Base-by-base conservation (phyloP, 2,113 vertebrate species). In the Dasypus novemcinctus region DNA sequence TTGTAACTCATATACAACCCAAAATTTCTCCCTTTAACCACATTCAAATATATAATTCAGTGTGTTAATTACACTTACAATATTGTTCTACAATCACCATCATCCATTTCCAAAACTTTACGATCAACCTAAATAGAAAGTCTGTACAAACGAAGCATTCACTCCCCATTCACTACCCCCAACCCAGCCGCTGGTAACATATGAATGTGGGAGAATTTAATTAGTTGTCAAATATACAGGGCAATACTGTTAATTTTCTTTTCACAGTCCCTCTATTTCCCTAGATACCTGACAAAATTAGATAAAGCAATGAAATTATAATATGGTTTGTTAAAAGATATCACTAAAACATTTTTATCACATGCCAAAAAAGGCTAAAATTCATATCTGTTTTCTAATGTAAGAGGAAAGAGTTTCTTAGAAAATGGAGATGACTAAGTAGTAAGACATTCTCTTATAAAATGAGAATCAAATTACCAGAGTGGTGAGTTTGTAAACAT, bases 291-390 rank as follows among this genome's bases (percentile, higher is more conserved):
- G 88, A 92, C 88, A 96, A 97, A 98, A 97, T 98, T 96, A 96
- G 93, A 97, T 96, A 97, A 97, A 95, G 96, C 91, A 97, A 97
- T 96, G 93, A 96, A 98, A 98, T 97, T 97, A 97, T 97, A 95
- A 97, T 97, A 92, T 36, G 36, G 61, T 87, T 98, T 97, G 80
- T 95, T 97, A 96, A 96, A 95, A 97, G 91, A 97, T 97, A 46
- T 38, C 92, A 97, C 97, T 97, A 97, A 97, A 95, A 97, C 49
- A 86, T 86, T 96, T 96, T 97, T 76, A 91, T 92, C 36, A 84
- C 86, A 91, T 86, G 94, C 78, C 90, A 90, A 95, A 20, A 97
- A 95, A 74, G 93, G 82, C 97, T 97, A 95, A 97, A 97, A 97
- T 96, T 98, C 93, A 84, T 25, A 46, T 66, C 66, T 92, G 66